Evolutionary conservation across 2,113 vertebrate genomes (phyloP).

Genomic region (Spermophilus dauricus): DNA sequence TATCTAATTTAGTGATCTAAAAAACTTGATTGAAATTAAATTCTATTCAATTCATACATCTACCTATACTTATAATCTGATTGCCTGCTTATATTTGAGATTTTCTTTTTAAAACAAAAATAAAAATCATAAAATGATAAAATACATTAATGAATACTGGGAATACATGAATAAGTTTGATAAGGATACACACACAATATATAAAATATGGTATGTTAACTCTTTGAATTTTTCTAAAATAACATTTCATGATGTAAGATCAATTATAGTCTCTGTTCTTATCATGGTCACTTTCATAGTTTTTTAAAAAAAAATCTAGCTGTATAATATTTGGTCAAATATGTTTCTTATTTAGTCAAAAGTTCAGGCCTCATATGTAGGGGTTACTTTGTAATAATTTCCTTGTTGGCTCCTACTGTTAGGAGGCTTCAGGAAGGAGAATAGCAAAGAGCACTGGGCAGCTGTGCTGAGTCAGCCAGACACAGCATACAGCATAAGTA

Average conservation of each 20-base stretch:
- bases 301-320: not conserved
- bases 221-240: not conserved
- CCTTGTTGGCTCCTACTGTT: not conserved
- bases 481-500: rapidly evolving
- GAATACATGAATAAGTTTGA: not conserved
- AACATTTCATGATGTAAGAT: not conserved
- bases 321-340: not conserved
- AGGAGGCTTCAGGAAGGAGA: not conserved
- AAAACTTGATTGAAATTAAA: not conserved
- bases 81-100: not conserved
- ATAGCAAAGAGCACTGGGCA: not conserved
- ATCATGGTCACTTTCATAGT: not conserved
- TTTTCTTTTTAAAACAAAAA: not conserved
- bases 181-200: not conserved
- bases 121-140: not conserved
- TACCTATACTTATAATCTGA: not conserved
- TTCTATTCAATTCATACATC: not conserved
- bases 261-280: not conserved
- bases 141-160: not conserved
- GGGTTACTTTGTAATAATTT: not conserved
- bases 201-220: not conserved
- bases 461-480: not conserved
- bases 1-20: not conserved
- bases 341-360: not conserved
- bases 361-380: too few relatives aligned